These are phyloP conservation scores for Agraylea sexmaculata DNA, from an alignment of 1,140 invertebrate genomes.

Conservation along the genomic window DNA sequence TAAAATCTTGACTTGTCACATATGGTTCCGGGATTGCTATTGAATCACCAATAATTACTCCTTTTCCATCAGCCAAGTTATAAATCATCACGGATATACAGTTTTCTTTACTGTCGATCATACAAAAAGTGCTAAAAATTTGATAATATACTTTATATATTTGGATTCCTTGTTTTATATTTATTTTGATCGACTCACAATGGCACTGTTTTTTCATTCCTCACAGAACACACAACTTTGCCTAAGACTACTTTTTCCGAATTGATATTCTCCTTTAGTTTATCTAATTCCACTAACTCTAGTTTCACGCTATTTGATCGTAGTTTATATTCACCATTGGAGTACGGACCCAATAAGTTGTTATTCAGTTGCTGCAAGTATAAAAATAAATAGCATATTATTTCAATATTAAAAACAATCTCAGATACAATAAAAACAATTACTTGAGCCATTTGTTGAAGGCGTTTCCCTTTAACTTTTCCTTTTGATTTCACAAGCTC, in stretches of 20 bases:
- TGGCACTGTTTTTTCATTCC: conserved; percentile 60
- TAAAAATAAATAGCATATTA: conserved; percentile 5
- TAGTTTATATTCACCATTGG: conserved; percentile 43
- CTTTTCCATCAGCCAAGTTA: conserved; percentile 68
- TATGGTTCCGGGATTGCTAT: conserved; percentile 70
- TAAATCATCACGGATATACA: conserved; percentile 70
- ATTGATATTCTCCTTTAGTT: conserved; percentile 28
- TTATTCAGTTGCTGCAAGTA: conserved; percentile 38
- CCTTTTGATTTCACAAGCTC: conserved; percentile 54
- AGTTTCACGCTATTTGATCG: conserved; percentile 43
- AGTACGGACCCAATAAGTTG: conserved; percentile 50
- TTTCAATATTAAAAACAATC: conserved; percentile 8
- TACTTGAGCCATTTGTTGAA: conserved; percentile 54
- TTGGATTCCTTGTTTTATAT: not conserved
- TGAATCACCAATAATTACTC: conserved; percentile 73
- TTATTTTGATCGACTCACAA: conserved; percentile 53
- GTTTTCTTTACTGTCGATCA: conserved; percentile 58
- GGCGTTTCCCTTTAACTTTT: conserved; percentile 60
- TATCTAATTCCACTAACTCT: conserved; percentile 26
- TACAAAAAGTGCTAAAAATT: conserved; percentile 62
- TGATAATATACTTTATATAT: not conserved
- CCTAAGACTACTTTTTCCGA: conserved; percentile 58
- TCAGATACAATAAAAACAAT: conserved; percentile 12
- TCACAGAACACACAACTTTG: conserved; percentile 70
- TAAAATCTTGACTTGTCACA: conserved; percentile 49